Conservation (phyloP, 2,888 invertebrate species). For the Onchidella celtica region DNA sequence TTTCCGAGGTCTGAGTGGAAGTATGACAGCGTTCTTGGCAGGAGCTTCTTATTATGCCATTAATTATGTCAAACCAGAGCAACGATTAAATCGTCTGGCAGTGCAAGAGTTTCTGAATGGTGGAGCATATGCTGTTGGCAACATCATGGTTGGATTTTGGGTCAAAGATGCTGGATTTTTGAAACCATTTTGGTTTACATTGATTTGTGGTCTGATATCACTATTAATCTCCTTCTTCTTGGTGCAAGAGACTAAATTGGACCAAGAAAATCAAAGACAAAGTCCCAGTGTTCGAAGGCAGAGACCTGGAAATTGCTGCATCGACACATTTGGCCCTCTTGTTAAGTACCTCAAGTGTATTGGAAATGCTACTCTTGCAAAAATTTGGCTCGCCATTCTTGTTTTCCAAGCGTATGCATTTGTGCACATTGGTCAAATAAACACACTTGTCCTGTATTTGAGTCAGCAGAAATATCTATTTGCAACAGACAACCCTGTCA, state of each 20-base stretch:
- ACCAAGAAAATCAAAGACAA: constrained; percentile 53
- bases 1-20: constrained; percentile 72
- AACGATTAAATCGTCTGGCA: constrained; percentile 69
- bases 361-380: constrained; percentile 69
- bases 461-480: constrained; percentile 66
- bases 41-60: constrained; percentile 74
- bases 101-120: constrained; percentile 75
- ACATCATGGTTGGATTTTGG: constrained; percentile 76
- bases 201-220: constrained; percentile 70
- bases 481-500: constrained; percentile 48
- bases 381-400: constrained; percentile 77
- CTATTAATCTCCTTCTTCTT: constrained; percentile 74
- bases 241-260: constrained; percentile 63
- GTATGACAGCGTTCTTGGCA: constrained; percentile 74
- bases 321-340: constrained; percentile 72
- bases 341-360: constrained; percentile 70
- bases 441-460: constrained; percentile 76
- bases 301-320: constrained; percentile 67
- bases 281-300: constrained; percentile 46
- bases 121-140: constrained; percentile 72
- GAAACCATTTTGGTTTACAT: constrained; percentile 77
- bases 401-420: constrained; percentile 78
- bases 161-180: constrained; percentile 72
- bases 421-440: constrained; percentile 78
- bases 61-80: constrained; percentile 68